Base-by-base conservation (phyloP, 1,140 invertebrate genomes). In the Hyles euphorbiae region DNA sequence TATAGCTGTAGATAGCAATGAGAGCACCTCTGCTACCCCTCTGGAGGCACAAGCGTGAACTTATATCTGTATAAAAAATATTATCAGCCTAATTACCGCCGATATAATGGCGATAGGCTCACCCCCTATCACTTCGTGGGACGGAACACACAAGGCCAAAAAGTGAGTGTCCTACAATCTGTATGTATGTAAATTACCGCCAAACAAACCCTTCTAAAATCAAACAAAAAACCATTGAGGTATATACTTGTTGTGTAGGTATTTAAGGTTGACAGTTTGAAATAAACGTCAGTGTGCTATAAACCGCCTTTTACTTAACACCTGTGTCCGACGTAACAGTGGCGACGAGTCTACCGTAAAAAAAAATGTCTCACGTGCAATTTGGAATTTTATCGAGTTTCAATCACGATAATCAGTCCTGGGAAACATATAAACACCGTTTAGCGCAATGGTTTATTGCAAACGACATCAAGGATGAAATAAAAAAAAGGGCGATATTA, bases 401-500 rank as follows among this genome's bases (percentile, higher is more conserved):
- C 22, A 47, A 61, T 10, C 59, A 61, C 32, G 32, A 51, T 51
- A 46, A 12, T 2, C 59, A 61, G 11, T 34, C 44, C 5, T 61
- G 59, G 58, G 34, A 54, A n/a, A 54, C 58, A 9, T 60, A 55
- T 50, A 60, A 54, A 50, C 48, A 40, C 32, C 53, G 53, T 12
- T 12, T 61, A 12, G 1, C 6, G 10, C 59, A 61, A 34, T 56
- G 59, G 59, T 61, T 56, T 34, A 54, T 61, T 22, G 59, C 51
- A 11, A 34, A 53, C 11, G 32, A 53, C 10, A n/a, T 53, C 10
- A 53, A 36, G 4, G 12, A n/a, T 3, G 33, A 36, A 40, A 53
- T 36, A n/a, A 7, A 53, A 53, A 33, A 53, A 56, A 48, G 8
- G 4, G 70, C 71, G 4, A 58, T 68, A 8, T 47, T 69, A 12